phyloP scores from a whole-genome alignment of 2,888 invertebrate species.

The Scelioninae gen. 2 region DNA sequence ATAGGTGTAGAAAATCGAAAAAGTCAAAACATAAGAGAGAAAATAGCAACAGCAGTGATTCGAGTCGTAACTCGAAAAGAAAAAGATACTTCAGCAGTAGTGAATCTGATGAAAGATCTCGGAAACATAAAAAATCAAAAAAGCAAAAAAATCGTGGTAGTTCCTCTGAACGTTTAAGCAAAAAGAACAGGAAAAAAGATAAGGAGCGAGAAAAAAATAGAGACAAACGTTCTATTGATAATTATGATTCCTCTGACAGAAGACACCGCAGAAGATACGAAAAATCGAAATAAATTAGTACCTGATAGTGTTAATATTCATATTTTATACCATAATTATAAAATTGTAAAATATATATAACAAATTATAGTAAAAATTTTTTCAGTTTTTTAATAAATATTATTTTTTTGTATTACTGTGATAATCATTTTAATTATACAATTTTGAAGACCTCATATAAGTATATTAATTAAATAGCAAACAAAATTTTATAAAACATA shows the following conservation, averaged over 20 bases:
- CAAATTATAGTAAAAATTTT: constrained; percentile 16
- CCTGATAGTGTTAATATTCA: constrained; percentile 6
- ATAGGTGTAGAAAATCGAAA: constrained; percentile 58
- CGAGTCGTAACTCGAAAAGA: constrained; percentile 63
- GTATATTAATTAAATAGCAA: too few species aligned
- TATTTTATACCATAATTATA: background rate
- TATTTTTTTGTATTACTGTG: constrained; percentile 17
- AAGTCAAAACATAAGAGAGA: constrained; percentile 56
- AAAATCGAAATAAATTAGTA: constrained; percentile 61
- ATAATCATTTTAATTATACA: too few species aligned
- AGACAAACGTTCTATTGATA: constrained; percentile 74
- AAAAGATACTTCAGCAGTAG: constrained; percentile 64
- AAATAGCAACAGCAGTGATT: constrained; percentile 48
- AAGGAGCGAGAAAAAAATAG: constrained; percentile 78
- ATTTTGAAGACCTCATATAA: too few species aligned
- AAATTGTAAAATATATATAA: too few species aligned
- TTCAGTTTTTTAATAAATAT: constrained; percentile 29
- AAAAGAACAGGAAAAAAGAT: constrained; percentile 78
- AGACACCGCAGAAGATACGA: constrained; percentile 74
- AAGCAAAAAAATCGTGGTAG: constrained; percentile 73
- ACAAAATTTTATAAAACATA: too few species aligned
- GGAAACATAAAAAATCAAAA: constrained; percentile 68
- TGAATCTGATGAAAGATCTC: constrained; percentile 58
- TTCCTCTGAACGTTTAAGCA: constrained; percentile 74
- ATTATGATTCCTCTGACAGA: constrained; percentile 76